Conservation (phyloP, 92 coral and sea anemone genomes). For the Zoanthus sansibaricus region DNA sequence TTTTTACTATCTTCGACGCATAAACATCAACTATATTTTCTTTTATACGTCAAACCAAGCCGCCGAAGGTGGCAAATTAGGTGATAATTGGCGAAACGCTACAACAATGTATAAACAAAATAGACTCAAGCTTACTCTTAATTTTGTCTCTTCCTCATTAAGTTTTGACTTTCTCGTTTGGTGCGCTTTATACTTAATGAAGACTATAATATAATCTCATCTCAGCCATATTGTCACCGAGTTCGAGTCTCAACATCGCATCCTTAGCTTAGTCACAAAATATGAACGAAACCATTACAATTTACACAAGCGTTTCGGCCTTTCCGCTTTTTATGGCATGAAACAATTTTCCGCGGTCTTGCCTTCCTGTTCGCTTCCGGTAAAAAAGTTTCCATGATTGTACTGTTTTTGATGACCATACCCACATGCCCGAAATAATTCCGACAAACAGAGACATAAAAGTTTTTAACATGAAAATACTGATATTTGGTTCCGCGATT, state of each 20-base stretch:
- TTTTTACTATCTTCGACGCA: constrained; percentile 16
- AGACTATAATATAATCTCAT: background rate
- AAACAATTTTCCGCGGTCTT: constrained; percentile 34
- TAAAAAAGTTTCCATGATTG: constrained; percentile 85
- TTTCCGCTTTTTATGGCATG: background rate
- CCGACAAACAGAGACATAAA: constrained; percentile 96
- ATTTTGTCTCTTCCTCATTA: constrained; percentile 6
- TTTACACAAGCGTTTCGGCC: constrained; percentile 79
- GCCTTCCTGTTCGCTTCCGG: constrained; percentile 64
- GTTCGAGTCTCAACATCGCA: background rate
- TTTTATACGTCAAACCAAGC: too few relatives aligned
- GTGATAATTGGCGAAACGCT: constrained; percentile 58
- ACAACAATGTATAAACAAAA: constrained; percentile 15
- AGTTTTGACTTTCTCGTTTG: background rate
- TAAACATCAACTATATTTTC: too few relatives aligned
- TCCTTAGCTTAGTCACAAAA: background rate
- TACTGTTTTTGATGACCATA: constrained; percentile 86
- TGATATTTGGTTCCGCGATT: constrained; percentile 89
- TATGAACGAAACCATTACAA: background rate
- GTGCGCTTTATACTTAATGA: background rate
- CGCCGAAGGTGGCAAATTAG: constrained; percentile 52
- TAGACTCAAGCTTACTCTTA: background rate
- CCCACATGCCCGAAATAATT: constrained; percentile 94
- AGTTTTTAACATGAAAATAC: constrained; percentile 85
- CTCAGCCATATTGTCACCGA: background rate